Conservation (phyloP, 1,140 invertebrate genomes). For the Thalassaphorura encarpata region DNA sequence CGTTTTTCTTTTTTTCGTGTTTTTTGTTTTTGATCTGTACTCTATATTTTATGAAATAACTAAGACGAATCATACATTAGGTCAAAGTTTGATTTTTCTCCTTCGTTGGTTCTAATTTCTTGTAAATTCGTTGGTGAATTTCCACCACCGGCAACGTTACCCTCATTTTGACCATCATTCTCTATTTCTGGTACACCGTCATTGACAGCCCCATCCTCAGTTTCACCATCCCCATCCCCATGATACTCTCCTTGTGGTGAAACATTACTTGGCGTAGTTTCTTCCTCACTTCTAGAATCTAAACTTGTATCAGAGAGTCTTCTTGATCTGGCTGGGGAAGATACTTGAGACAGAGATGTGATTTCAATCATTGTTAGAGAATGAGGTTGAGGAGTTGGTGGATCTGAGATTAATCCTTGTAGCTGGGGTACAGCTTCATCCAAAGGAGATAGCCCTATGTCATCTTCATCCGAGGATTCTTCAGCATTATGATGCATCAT, state of each 20-base stretch:
- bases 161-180: too few species aligned
- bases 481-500: constrained; percentile 44
- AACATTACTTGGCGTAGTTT: constrained; percentile 46
- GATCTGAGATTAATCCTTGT: constrained; percentile 36
- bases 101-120: too few species aligned
- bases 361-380: constrained; percentile 38
- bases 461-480: constrained; percentile 84
- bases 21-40: too few species aligned
- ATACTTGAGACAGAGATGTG: constrained; percentile 45
- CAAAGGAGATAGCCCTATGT: constrained; percentile 71
- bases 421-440: constrained; percentile 52
- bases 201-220: neutral
- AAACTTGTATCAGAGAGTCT: constrained; percentile 45
- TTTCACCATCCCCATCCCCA: neutral
- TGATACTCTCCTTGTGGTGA: constrained; percentile 35
- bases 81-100: too few species aligned
- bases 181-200: too few species aligned
- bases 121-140: too few species aligned
- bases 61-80: too few species aligned
- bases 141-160: too few species aligned
- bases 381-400: constrained; percentile 29
- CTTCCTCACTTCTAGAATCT: constrained; percentile 57
- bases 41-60: too few species aligned
- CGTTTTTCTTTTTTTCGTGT: too few species aligned
- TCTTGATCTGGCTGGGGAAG: constrained; percentile 44